A percentile compares a stretch with the other conserved stretches of the same genome.
Conservation (phyloP, 2,888 invertebrate species). For the Drosophila robusta region DNA sequence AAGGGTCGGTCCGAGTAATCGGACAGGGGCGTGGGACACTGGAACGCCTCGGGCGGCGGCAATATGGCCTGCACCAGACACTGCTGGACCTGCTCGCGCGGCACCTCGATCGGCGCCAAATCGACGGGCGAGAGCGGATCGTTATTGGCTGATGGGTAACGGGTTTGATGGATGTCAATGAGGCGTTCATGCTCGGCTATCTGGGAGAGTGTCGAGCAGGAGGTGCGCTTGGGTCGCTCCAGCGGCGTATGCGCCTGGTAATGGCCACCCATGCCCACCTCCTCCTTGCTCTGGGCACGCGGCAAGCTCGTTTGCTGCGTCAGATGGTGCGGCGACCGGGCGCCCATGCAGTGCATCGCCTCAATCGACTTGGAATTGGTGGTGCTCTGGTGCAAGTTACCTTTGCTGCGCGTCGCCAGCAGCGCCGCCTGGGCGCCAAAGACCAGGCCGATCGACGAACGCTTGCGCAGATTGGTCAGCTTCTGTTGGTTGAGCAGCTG, state of each 20-base stretch:
- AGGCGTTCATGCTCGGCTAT: constrained; percentile 80
- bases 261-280: constrained; percentile 68
- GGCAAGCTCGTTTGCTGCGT: constrained; percentile 54
- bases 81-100: constrained; percentile 83
- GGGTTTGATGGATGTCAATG: constrained; percentile 58
- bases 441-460: constrained; percentile 85
- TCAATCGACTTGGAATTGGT: constrained; percentile 82
- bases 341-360: constrained; percentile 72
- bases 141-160: constrained; percentile 24
- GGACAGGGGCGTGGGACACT: constrained; percentile 88
- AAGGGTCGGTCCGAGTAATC: constrained; percentile 88
- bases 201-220: constrained; percentile 80
- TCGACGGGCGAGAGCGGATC: constrained; percentile 83
- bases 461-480: constrained; percentile 82
- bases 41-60: constrained; percentile 90
- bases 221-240: constrained; percentile 87
- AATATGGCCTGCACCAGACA: constrained; percentile 89
- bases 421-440: constrained; percentile 85
- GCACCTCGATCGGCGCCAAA: constrained; percentile 83
- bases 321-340: constrained; percentile 57
- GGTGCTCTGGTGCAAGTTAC: constrained; percentile 79
- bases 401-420: constrained; percentile 84
- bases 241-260: constrained; percentile 89
- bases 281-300: constrained; percentile 83
- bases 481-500: constrained; percentile 81